A percentile compares a stretch with the other conserved stretches of the same genome.
Evolutionary conservation across 1,140 invertebrate genomes (phyloP).

Genomic region (Drosophila guanche): DNA sequence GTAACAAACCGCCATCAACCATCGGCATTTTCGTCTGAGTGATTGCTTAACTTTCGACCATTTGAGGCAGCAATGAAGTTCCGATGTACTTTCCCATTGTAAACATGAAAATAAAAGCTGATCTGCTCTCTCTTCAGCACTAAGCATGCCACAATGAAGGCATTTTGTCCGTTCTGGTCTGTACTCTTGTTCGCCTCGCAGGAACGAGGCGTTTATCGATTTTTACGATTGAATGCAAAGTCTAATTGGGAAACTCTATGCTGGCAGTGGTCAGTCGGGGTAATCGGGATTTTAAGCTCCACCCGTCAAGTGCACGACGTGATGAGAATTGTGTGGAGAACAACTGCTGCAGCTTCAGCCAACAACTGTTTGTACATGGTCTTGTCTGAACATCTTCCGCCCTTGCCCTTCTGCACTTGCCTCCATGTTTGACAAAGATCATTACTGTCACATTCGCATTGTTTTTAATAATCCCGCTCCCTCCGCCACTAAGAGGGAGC

Average conservation of each 20-base stretch:
- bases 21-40: conserved; percentile 29
- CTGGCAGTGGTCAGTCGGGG: conserved; percentile 1
- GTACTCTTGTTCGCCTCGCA: background rate
- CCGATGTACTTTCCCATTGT: conserved; percentile 19
- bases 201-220: conserved; percentile 16
- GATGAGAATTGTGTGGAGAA: background rate
- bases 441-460: conserved; percentile 52
- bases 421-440: conserved; percentile 12
- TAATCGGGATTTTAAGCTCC: conserved; percentile 5
- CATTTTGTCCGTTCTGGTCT: conserved; percentile 1
- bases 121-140: background rate
- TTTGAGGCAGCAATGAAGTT: conserved; percentile 28
- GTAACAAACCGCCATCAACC: conserved; percentile 10
- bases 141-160: background rate
- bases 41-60: conserved; percentile 21
- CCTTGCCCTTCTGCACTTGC: conserved; percentile 33
- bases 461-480: conserved; percentile 58
- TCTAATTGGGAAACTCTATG: conserved; percentile 12
- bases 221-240: conserved; percentile 18
- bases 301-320: background rate
- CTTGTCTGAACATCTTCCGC: conserved; percentile 30
- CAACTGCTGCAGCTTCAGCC: background rate
- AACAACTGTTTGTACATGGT: conserved; percentile 14
- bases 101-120: conserved; percentile 18
- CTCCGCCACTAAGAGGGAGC: background rate